Base-by-base conservation (phyloP, 2,888 invertebrate species). In the Hypomecis punctinalis region DNA sequence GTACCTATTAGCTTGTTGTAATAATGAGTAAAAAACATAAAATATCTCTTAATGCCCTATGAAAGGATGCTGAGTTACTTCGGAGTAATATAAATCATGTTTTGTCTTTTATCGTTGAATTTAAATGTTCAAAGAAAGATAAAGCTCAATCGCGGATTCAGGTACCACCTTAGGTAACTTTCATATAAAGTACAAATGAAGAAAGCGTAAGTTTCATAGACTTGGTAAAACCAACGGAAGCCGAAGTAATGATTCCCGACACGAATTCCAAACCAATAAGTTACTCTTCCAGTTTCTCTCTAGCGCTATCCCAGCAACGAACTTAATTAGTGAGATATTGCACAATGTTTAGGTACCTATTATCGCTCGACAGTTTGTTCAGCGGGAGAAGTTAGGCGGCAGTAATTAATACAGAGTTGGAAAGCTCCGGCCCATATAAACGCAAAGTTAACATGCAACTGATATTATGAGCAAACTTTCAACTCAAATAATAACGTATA, bases 321-420 rank as follows among this genome's bases (percentile, higher is more conserved):
- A 78, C 76, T 79, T 80, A 82, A 83, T 86, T 84, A 84, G 80
- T 78, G 77, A 79, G 78, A 80, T 83, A 85, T 84, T 81, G 82
- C 76, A 74, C 78, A 81, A 79, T 83, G 84, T 85, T 85, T 56
- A 48, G 47, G 56, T 56, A 40, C 47, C 10, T 84, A 85, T 82
- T 83, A 85, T 82, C 81, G 76, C 76, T 73, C 66, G 71, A 75
- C 73, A 77, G 78, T 83, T 82, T 81, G 80, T 81, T 81, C 71
- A 74, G 72, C 67, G 73, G 73, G 75, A 71, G 76, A 84, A 75
- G 75, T 74, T 71, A 70, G 67, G 65, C 69, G 74, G 74, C 74
- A 70, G 74, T 77, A 79, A 81, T 81, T 78, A 80, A 77, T 76
- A 76, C 67, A 71, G 69, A 81, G 75, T 81, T 81, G 66, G 75